Evolutionary conservation across 2,888 invertebrate species (phyloP), one percentile per base, ranked within the genome.

Genomic region (Eustalomyia histrio): DNA sequence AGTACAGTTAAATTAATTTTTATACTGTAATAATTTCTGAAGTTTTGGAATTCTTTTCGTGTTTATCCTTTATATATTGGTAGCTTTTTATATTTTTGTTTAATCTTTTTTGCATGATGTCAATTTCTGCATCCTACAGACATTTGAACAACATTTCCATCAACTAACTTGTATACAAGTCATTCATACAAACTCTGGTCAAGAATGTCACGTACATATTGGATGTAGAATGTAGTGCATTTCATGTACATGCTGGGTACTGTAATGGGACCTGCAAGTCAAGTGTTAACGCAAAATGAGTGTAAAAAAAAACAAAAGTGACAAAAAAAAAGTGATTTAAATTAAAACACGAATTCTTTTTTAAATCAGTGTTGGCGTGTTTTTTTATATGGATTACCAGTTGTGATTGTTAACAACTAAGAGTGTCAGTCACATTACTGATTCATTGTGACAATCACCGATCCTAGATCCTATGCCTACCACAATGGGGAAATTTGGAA

Each of bases 261-360:
- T 61, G 50, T 78, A 78, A 81, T 69, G 76, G 80, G 69, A 73
- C 76, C 47, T 80, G 76, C 60, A 69, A 73, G 60, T 76, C 64
- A 73, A 76, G 39, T 69, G 80, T 68, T 35, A 76, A 76, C 18
- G 18, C 17, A 53, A 69, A 16, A 29, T 29, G 29, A 61, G 21
- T 18, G n/a, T n/a, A n/a, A n/a, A n/a, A n/a, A 35, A 47, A 55
- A 57, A 55, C 21, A 14, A 55, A 14, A 9, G 14, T 55, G 18
- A 14, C 21, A n/a, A n/a, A n/a, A 3, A 24, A 1, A 39, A 39
- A 39, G 12, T 39, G 12, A 39, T 39, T 39, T 39, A 39, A 39
- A 39, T 39, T 3, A 39, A 39, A 39, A 39, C 39, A 39, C 29
- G 7, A 39, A 39, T 39, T 39, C 39, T 39, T 39, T 39, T 12